Conservation (phyloP, 2,113 vertebrate species). For the Rhadina sibilatrix region DNA sequence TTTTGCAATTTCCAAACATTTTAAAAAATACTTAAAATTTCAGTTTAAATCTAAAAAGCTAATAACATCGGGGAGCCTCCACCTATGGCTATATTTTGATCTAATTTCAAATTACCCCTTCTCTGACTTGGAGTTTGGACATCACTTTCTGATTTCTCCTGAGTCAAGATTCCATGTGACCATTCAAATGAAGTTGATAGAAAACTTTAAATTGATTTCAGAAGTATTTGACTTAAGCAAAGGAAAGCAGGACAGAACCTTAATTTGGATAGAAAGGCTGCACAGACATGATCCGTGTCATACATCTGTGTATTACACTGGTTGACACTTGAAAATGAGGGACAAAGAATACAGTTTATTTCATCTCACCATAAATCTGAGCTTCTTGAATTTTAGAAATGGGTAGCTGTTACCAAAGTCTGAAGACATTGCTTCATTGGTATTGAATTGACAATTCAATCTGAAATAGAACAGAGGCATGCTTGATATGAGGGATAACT, state of each 20-base stretch:
- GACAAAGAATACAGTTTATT: background rate
- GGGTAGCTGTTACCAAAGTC: background rate
- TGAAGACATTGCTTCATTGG: background rate
- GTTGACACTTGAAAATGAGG: background rate
- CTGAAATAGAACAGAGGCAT: background rate
- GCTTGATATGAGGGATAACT: background rate
- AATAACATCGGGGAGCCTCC: background rate
- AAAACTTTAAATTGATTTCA: background rate
- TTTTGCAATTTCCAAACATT: background rate
- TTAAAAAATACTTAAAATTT: background rate
- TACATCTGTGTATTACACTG: fast-evolving
- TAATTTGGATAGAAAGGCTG: background rate
- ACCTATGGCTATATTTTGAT: background rate
- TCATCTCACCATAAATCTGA: background rate
- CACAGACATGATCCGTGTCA: fast-evolving
- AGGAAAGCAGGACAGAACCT: background rate
- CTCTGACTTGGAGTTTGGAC: background rate
- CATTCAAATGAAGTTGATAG: background rate
- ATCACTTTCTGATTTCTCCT: background rate
- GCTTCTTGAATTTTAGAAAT: background rate
- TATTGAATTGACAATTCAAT: background rate
- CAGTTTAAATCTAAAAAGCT: background rate
- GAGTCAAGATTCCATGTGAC: background rate
- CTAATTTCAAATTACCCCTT: background rate
- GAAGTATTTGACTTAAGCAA: background rate